Base-by-base conservation (phyloP, 2,797 vertebrate species). In the Smutsia gigantea region DNA sequence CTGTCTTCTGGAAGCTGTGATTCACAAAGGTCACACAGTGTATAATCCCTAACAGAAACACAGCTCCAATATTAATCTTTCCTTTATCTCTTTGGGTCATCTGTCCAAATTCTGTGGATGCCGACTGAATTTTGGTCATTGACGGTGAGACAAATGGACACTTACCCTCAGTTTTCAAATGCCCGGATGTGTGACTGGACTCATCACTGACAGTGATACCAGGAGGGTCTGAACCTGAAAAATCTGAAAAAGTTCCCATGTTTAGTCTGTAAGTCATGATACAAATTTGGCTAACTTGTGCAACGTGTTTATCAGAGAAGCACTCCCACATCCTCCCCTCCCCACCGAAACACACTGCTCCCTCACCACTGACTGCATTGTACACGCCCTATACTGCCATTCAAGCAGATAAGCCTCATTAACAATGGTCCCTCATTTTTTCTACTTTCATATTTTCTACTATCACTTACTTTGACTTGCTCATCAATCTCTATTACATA, bases 201-300 rank as follows among this genome's bases (percentile, higher is more conserved):
- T 66, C 71, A 63, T 98, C 98, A 96, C 97, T 98, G 97, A 98
- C 98, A 90, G 98, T 99, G 46, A 46, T 11, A 46, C 46, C 10
- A 66, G 98, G 94, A 5, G 99, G 99, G 97, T 99, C 98, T 98
- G 98, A 99, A 87, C 99, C 98, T 66, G 99, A 99, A 74, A 97
- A 97, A 98, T 99, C 99, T 99, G 90, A 91, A 97, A 46, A 90
- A 79, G 13, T 74, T 81, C 92, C 53, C 27, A 69, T 37, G 74
- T 49, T 10, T 90, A 85, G 49, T 66, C 71, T 21, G 12, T 84
- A 71, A 92, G 55, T 37, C 87, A n/a, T 46, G 49, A 61, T 11
- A 53, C 5, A 68, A n/a, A 21, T 68, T 27, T 74, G 12, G 39
- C 72, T 23, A 84, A 34, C 25, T 21, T 18, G 27, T 31, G 64